Evolutionary conservation across 1,140 invertebrate species (phyloP).

Genomic region (Drosophila arawakana): DNA sequence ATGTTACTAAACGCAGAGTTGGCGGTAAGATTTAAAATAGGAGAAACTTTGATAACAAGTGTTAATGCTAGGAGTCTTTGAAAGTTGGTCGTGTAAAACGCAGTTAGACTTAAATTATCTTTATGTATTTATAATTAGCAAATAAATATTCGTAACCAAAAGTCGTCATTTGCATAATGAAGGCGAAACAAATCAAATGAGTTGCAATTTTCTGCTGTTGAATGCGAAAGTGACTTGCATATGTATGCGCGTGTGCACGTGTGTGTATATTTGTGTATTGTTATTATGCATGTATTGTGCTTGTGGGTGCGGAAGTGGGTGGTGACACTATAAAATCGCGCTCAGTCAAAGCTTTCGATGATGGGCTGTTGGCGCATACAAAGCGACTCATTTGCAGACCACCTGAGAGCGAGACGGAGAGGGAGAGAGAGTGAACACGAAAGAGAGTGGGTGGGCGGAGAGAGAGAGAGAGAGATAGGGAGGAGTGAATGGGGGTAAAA

Average conservation of each 20-base stretch:
- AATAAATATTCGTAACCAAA: constrained; percentile 72
- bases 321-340: constrained; percentile 55
- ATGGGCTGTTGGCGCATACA: constrained; percentile 67
- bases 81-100: constrained; percentile 2
- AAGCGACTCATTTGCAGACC: constrained; percentile 68
- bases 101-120: constrained; percentile 22
- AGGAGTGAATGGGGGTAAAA: constrained; percentile 30
- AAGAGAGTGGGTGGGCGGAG: constrained; percentile 1
- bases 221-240: constrained; percentile 49
- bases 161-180: constrained; percentile 67
- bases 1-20: constrained; percentile 28
- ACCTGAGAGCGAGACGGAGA: constrained; percentile 9
- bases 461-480: constrained; percentile 12
- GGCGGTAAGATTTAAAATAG: constrained; percentile 27
- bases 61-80: background rate
- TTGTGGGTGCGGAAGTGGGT: constrained; percentile 61
- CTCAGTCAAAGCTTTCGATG: constrained; percentile 32
- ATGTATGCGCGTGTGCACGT: constrained; percentile 1
- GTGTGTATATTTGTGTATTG: constrained; percentile 2
- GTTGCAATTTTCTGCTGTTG: constrained; percentile 65
- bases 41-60: no score
- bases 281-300: background rate
- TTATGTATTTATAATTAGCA: constrained; percentile 69
- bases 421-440: background rate
- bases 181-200: constrained; percentile 73